Conservation (phyloP, 2,113 vertebrate species). For the Periophthalmus modestus region DNA sequence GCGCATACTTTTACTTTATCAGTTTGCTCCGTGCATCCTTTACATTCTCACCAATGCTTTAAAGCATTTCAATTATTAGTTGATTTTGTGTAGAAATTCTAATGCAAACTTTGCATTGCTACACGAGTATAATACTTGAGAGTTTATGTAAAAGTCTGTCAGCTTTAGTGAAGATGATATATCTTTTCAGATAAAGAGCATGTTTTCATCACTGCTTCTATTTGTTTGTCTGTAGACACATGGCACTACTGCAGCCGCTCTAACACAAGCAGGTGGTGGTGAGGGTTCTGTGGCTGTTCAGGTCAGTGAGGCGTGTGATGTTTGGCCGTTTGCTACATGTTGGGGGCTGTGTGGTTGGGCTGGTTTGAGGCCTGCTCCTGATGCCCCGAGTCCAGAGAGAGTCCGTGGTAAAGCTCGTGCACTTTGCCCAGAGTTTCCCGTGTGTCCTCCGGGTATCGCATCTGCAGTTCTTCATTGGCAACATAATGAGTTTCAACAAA, state of each 20-base stretch:
- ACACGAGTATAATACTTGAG: neutral
- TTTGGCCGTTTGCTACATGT: slow-evolving; percentile 42
- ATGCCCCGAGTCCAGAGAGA: slow-evolving; percentile 25
- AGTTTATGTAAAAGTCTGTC: neutral
- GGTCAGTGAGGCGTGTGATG: neutral
- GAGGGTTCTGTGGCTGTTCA: neutral
- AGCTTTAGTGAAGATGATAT: slow-evolving; percentile 2
- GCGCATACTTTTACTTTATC: slow-evolving; percentile 26
- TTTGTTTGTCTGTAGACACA: neutral
- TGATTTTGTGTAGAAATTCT: neutral
- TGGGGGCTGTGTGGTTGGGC: slow-evolving; percentile 43
- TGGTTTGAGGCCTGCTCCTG: slow-evolving; percentile 47
- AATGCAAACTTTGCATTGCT: neutral
- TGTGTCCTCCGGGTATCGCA: slow-evolving; percentile 88
- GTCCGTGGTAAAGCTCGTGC: slow-evolving; percentile 83
- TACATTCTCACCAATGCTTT: neutral
- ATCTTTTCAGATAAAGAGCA: neutral
- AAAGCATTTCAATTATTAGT: neutral
- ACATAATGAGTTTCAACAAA: slow-evolving; percentile 85
- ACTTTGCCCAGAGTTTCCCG: slow-evolving; percentile 78
- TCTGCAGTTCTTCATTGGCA: slow-evolving; percentile 88
- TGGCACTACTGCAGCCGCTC: neutral
- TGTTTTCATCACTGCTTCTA: neutral
- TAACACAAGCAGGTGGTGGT: slow-evolving; percentile 23
- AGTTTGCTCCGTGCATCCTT: neutral